Evolutionary conservation across 2,113 vertebrate genomes (phyloP).

Genomic region (Choloepus hoffmanni): DNA sequence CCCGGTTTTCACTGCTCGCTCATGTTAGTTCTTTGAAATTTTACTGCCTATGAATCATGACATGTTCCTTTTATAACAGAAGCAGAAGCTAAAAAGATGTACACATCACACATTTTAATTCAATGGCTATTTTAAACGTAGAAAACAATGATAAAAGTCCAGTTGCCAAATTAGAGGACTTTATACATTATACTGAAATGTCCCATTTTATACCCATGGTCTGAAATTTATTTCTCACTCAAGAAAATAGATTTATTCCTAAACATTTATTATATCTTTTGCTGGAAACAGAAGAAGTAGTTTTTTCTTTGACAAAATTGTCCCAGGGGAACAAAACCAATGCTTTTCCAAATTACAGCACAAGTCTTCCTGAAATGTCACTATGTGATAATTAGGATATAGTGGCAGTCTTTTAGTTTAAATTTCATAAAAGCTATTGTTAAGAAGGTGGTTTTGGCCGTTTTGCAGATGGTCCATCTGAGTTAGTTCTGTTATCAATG

Average conservation of each 20-base stretch:
- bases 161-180: not conserved
- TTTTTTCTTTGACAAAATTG: not conserved
- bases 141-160: conserved; percentile 32
- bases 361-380: not conserved
- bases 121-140: conserved; percentile 31
- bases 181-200: conserved; percentile 4
- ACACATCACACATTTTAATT: conserved; percentile 40
- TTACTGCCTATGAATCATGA: not conserved
- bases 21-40: conserved; percentile 34
- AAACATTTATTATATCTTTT: conserved; percentile 58
- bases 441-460: conserved; percentile 80
- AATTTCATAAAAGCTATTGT: not conserved
- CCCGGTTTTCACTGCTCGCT: conserved; percentile 11
- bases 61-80: conserved; percentile 41
- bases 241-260: conserved; percentile 65
- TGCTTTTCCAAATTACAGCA: not conserved
- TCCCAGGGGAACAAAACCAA: not conserved
- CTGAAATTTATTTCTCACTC: conserved; percentile 48
- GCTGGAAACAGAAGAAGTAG: conserved; percentile 59
- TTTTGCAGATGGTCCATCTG: conserved; percentile 85
- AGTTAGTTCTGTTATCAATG: conserved; percentile 49
- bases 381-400: not conserved
- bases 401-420: not conserved
- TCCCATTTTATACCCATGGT: conserved; percentile 29
- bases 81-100: not conserved